Evolutionary conservation across 2,113 vertebrate genomes (phyloP).

Genomic region (Platichthys stellatus): DNA sequence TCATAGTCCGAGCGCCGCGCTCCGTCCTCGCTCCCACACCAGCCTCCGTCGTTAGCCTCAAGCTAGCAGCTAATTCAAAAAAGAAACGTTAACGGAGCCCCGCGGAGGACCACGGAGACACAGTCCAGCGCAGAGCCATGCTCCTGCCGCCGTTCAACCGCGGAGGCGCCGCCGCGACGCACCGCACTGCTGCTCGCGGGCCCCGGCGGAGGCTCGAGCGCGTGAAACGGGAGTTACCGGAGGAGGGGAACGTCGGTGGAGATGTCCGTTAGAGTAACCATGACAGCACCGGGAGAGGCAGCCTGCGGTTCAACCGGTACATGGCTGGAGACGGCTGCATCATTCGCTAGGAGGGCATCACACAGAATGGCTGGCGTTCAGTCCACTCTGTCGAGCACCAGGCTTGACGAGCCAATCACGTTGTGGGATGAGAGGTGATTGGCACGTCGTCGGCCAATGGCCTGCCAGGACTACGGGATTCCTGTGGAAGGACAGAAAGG

Average conservation of each 20-base stretch:
- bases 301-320: constrained; percentile 25
- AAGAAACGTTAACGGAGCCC: constrained; percentile 47
- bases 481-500: neutral
- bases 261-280: constrained; percentile 12
- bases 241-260: neutral
- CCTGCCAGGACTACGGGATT: accelerated
- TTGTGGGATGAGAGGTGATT: neutral
- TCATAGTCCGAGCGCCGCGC: constrained; percentile 63
- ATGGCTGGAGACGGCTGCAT: constrained; percentile 28
- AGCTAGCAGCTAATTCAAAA: constrained; percentile 61
- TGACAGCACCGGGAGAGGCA: constrained; percentile 8
- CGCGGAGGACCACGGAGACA: constrained; percentile 41
- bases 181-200: constrained; percentile 7
- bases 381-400: constrained; percentile 5
- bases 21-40: constrained; percentile 17
- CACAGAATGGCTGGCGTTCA: constrained; percentile 57
- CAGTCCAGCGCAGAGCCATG: constrained; percentile 64
- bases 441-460: constrained; percentile 49
- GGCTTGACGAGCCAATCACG: constrained; percentile 58
- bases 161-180: constrained; percentile 33
- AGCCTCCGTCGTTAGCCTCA: constrained; percentile 29
- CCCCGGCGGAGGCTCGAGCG: neutral
- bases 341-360: constrained; percentile 45
- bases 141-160: constrained; percentile 33
- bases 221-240: neutral